Evolutionary conservation across 2,888 invertebrate genomes (phyloP).

Genomic region (Notodonta dromedarius): DNA sequence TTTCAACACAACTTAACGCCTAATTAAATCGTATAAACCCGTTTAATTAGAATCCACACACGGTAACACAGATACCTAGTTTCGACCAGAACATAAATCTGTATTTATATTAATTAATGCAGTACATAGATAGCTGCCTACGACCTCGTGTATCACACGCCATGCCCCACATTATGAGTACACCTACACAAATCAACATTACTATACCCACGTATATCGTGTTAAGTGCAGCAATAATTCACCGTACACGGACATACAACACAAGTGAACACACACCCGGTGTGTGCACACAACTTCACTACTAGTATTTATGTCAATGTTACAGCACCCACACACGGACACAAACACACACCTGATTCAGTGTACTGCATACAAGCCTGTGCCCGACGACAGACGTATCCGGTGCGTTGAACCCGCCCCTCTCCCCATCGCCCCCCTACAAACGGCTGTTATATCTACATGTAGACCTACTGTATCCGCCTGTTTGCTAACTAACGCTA

Average conservation of each 20-base stretch:
- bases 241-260: conserved; percentile 46
- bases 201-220: conserved; percentile 57
- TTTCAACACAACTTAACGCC: conserved; percentile 32
- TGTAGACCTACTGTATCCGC: conserved; percentile 52
- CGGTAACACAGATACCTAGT: conserved; percentile 28
- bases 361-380: conserved; percentile 59
- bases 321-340: conserved; percentile 60
- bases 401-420: conserved; percentile 79
- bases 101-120: conserved; percentile 56
- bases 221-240: conserved; percentile 66
- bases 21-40: conserved; percentile 22
- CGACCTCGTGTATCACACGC: conserved; percentile 63
- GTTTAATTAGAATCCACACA: conserved; percentile 23
- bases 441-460: conserved; percentile 49
- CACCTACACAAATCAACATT: conserved; percentile 63
- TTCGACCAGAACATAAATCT: conserved; percentile 44
- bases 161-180: conserved; percentile 66
- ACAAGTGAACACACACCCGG: neutral
- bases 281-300: conserved; percentile 53
- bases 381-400: conserved; percentile 77
- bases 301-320: conserved; percentile 80
- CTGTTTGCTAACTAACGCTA: conserved; percentile 57
- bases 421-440: conserved; percentile 46
- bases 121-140: conserved; percentile 45
- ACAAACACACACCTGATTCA: conserved; percentile 65